Percentiles rank a stretch among this genome's conserved stretches.
Conservation (phyloP, 2,888 invertebrate genomes). For the Tribolium freemani region DNA sequence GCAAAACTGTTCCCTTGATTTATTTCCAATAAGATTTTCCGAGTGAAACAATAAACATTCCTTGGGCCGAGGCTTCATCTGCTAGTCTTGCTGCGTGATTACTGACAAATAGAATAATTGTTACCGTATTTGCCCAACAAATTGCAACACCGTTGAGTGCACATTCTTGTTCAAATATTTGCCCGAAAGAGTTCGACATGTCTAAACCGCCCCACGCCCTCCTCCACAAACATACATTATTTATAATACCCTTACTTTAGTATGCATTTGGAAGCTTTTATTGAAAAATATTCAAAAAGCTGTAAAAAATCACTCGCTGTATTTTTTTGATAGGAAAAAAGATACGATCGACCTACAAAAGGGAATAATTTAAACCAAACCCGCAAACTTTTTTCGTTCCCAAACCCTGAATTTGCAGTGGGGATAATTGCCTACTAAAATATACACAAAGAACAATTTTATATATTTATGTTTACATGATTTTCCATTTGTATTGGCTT, state of each 20-base stretch:
- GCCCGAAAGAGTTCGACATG: constrained; percentile 15
- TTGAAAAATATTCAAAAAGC: neutral
- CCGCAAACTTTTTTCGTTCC: neutral
- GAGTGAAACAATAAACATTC: neutral
- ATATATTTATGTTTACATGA: neutral
- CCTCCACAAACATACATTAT: constrained; percentile 17
- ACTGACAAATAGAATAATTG: constrained; percentile 24
- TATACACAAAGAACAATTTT: neutral
- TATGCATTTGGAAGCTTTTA: neutral
- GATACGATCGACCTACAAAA: neutral
- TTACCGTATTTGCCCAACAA: constrained; percentile 24
- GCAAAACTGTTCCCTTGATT: neutral
- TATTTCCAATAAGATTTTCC: neutral
- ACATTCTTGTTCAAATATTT: constrained; percentile 32
- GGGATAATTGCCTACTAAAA: neutral
- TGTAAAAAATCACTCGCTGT: neutral
- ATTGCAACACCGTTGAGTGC: constrained; percentile 29
- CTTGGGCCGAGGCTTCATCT: neutral
- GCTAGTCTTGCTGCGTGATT: neutral
- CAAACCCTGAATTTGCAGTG: neutral
- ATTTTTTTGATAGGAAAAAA: neutral
- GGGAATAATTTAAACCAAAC: neutral
- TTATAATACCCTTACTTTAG: neutral
- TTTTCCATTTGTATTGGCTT: too few relatives aligned
- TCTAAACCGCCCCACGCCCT: neutral